Base-by-base conservation (phyloP, 2,888 invertebrate species). In the Calameuta pallipes region DNA sequence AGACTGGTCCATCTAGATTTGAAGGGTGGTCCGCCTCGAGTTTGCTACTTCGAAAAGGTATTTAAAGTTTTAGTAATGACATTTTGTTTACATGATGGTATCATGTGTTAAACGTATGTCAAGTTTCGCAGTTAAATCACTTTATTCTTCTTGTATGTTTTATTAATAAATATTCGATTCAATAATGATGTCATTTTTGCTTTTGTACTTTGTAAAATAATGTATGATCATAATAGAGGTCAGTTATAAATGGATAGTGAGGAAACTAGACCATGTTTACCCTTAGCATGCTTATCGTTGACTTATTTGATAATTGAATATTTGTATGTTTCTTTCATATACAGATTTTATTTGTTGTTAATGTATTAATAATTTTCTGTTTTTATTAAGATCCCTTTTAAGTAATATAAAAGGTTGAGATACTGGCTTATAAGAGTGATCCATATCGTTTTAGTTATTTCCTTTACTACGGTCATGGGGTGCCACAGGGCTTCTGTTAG, bases 401-500 rank as follows among this genome's bases (percentile, higher is more conserved):
- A 56, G 12, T 31, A 33, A 30, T 31, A 71, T 30, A 71, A 71
- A 30, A 11, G 11, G 31, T 71, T 71, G 71, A 70, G 12, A 33
- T 11, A 31, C 3, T 31, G 23, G 15, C 30, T 74, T 37, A 73
- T 80, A 12, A 73, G 74, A 77, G 56, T 41, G 73, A 69, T 77
- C 74, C 70, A 75, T 78, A 80, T 82, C 77, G 82, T 90, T 91
- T 74, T 85, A 94, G 94, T 90, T 96, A 79, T 94, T 95, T 87
- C 94, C 94, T 30, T 90, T 94, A 74, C 89, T 95, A 82, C 92
- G 93, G 85, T 92, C 93, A 89, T 94, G 96, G 93, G 96, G 97
- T 34, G 96, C 95, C 0, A 97, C 96, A 1, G 97, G 97, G 1
- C 90, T 97, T 33, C 92, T 97, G 15, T 86, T 97, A 71, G 97